A percentile compares a stretch with the other conserved stretches of the same genome.
Conservation (phyloP, 2,888 invertebrate species). For the Brachypalpus laphriformis region DNA sequence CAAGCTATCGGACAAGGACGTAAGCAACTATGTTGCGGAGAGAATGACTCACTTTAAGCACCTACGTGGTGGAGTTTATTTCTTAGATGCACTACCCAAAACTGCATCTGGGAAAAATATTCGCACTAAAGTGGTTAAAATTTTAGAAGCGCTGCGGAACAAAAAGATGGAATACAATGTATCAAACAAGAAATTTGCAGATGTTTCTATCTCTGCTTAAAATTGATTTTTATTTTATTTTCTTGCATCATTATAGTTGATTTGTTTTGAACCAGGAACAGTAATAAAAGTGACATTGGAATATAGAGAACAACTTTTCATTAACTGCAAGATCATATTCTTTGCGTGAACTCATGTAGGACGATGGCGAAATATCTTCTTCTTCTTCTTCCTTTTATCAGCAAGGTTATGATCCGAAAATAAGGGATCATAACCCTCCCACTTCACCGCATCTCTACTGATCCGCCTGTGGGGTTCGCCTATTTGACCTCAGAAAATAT, state of each 20-base stretch:
- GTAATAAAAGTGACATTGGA: background rate
- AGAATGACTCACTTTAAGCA: conserved; percentile 75
- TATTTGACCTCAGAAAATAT: too few relatives aligned
- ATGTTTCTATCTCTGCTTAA: background rate
- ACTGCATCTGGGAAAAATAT: conserved; percentile 75
- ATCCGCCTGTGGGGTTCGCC: too few relatives aligned
- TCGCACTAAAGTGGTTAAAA: conserved; percentile 65
- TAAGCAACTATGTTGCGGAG: conserved; percentile 62
- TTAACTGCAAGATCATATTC: too few relatives aligned
- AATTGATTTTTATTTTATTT: too few relatives aligned
- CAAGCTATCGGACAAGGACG: conserved; percentile 49
- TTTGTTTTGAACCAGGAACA: background rate
- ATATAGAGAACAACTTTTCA: too few relatives aligned
- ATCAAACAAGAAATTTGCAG: background rate
- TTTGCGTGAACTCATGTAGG: too few relatives aligned
- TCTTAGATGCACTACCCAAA: conserved; percentile 71
- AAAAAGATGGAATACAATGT: background rate
- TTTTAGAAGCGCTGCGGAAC: conserved; percentile 22
- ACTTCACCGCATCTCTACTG: too few relatives aligned
- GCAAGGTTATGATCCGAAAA: too few relatives aligned
- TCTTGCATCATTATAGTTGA: background rate
- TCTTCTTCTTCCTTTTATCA: too few relatives aligned
- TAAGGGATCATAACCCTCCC: too few relatives aligned
- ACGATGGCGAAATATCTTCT: too few relatives aligned
- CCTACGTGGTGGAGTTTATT: conserved; percentile 74